Conservation (phyloP, 1,140 invertebrate genomes). For the Penaeus japonicus region DNA sequence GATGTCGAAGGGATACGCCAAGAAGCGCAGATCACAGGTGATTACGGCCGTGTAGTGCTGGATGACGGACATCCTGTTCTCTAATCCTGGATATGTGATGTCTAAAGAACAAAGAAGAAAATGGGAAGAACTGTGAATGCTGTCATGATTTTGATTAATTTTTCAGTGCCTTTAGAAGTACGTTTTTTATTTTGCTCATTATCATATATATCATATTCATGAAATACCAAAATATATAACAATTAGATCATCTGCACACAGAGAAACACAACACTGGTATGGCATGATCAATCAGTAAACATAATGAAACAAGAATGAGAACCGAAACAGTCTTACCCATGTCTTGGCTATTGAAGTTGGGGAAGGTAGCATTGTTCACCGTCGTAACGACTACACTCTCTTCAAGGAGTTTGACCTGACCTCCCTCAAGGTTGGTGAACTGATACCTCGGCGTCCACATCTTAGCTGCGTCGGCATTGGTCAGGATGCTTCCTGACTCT, state of each 20-base stretch:
- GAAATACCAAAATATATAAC: too few relatives aligned
- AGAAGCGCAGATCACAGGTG: slow-evolving; percentile 23
- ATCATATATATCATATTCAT: too few relatives aligned
- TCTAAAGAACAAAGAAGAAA: neutral
- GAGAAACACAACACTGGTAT: too few relatives aligned
- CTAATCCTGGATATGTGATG: neutral
- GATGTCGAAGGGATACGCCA: slow-evolving; percentile 26
- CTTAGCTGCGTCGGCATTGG: slow-evolving; percentile 13
- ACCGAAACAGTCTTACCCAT: neutral
- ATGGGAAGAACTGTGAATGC: neutral
- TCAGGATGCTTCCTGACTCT: neutral
- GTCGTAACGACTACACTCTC: neutral
- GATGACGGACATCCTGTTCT: slow-evolving; percentile 9
- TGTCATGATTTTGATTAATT: neutral
- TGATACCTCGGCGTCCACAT: slow-evolving; percentile 15
- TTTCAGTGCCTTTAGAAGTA: neutral
- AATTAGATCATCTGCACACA: too few relatives aligned
- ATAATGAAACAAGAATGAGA: neutral
- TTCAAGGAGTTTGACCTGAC: neutral
- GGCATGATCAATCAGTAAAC: too few relatives aligned
- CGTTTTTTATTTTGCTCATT: too few relatives aligned
- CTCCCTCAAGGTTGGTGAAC: slow-evolving; percentile 18
- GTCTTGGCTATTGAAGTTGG: slow-evolving; percentile 26
- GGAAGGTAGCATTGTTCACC: neutral
- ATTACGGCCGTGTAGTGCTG: slow-evolving; percentile 29